Evolutionary conservation across 2,888 invertebrate species (phyloP), one percentile per base, ranked within the genome.

Genomic region (Drosophila robusta): DNA sequence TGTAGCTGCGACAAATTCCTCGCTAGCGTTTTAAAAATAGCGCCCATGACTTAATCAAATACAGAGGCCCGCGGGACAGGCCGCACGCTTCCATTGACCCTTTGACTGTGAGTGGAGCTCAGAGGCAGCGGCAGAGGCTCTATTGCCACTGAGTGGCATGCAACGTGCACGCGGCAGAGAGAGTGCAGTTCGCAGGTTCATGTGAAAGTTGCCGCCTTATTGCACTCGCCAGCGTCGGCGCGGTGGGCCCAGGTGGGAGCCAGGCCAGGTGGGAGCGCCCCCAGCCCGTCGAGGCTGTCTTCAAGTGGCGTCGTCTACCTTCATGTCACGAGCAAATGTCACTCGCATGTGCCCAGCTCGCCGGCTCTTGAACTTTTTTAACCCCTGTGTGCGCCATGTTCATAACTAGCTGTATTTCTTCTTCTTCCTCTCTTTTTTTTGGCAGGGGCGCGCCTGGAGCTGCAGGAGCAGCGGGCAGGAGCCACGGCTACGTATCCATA

Each of bases 321-420:
- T 77, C 61, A 79, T 75, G 80, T 87, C 81, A 85, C 83, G 83
- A 83, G 85, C 85, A 85, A 85, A 83, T 83, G 83, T 83, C 83
- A 83, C 85, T 83, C 71, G 80, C 83, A 82, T 83, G 83, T 50
- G 85, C 85, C 78, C 60, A 75, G 46, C 80, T 76, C 83, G 80
- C 63, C 68, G 83, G 70, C 78, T 84, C 85, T 85, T 85, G 85
- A 85, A 85, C 85, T 84, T 84, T 79, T 82, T 84, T 85, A 85
- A 85, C 85, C 85, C 87, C 80, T 86, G 71, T 80, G 73, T 71
- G 73, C 65, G 61, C 68, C 70, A 64, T 83, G 80, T 70, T 83
- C 85, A 83, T 83, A 83, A 83, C 83, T 80, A 77, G 61, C 82
- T 77, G 66, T 55, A 69, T 46, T 22, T 26, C 32, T 44, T n/a